phyloP scores from a whole-genome alignment of 1,140 invertebrate genomes.

The Drosophila subobscura region DNA sequence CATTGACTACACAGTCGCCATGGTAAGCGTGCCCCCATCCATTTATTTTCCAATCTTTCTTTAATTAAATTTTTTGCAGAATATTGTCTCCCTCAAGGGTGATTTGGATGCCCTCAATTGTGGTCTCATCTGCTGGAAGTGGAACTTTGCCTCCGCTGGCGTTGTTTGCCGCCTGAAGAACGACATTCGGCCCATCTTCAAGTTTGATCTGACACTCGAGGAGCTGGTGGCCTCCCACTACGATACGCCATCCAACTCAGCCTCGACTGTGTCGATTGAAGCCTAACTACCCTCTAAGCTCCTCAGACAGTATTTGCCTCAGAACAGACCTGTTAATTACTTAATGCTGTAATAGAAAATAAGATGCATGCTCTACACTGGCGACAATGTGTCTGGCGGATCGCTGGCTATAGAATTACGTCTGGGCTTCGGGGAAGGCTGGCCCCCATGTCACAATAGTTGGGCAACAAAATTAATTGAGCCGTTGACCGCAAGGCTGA shows the following conservation, averaged over 20 bases:
- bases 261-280: conserved; percentile 67
- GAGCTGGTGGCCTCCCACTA: conserved; percentile 66
- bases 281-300: conserved; percentile 29
- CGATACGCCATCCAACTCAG: conserved; percentile 52
- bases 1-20: conserved; percentile 87
- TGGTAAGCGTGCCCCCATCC: conserved; percentile 81
- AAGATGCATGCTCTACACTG: conserved; percentile 15
- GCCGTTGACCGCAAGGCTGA: conserved; percentile 67
- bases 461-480: conserved; percentile 71
- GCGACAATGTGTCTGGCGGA: conserved; percentile 62
- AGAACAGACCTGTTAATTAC: conserved; percentile 22
- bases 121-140: conserved; percentile 79
- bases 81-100: conserved; percentile 67
- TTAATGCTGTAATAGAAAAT: conserved; percentile 18
- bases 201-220: conserved; percentile 58
- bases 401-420: conserved; percentile 56
- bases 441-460: conserved; percentile 70
- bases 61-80: conserved; percentile 35
- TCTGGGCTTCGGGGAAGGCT: conserved; percentile 53
- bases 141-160: conserved; percentile 72
- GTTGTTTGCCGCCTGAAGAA: conserved; percentile 71
- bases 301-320: conserved; percentile 52
- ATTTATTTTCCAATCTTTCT: too few species aligned
- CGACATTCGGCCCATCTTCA: conserved; percentile 63
- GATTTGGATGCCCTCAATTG: conserved; percentile 65